Evolutionary conservation across 2,888 invertebrate species (phyloP), one percentile per base, ranked within the genome.

Genomic region (Amphipoea oculea): DNA sequence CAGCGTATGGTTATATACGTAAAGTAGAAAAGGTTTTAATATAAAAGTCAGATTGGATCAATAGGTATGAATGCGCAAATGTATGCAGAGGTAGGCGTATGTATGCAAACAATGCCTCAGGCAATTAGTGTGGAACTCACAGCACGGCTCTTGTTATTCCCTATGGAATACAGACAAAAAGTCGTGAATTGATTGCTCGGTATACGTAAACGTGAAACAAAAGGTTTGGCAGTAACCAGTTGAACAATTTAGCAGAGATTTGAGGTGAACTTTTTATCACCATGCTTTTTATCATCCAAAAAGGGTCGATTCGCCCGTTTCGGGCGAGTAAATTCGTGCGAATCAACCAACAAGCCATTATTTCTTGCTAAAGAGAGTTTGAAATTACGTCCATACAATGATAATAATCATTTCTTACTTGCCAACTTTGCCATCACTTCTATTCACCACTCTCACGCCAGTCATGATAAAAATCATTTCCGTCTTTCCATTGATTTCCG

Each of bases 21-120:
- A 84, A 83, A 90, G 87, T 83, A 90, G 83, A 92, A 93, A 92
- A 82, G 91, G 88, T 90, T 90, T 90, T 87, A 88, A 91, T 90
- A 90, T 90, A 88, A 86, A 91, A 90, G 89, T 91, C 89, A 87
- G 87, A 89, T 89, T 84, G 89, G 90, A 92, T 92, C 91, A 92
- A 91, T 90, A 88, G 85, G 78, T 86, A 84, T 88, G 88, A 86
- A 90, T 85, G 85, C 83, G 84, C 77, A 86, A 86, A 85, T 84
- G 69, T 86, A 73, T 81, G 66, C 68, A 57, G 74, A 84, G 73
- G 72, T 70, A 73, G 68, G 73, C 70, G 75, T 80, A 74, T 82
- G 76, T 81, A 54, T 74, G 74, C 78, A 84, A 89, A 85, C 84
- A 88, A 86, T 78, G 81, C 83, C 83, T 77, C 72, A 48, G 79